Conservation (phyloP, 2,888 invertebrate species). For the Himalopsyche tibetana region DNA sequence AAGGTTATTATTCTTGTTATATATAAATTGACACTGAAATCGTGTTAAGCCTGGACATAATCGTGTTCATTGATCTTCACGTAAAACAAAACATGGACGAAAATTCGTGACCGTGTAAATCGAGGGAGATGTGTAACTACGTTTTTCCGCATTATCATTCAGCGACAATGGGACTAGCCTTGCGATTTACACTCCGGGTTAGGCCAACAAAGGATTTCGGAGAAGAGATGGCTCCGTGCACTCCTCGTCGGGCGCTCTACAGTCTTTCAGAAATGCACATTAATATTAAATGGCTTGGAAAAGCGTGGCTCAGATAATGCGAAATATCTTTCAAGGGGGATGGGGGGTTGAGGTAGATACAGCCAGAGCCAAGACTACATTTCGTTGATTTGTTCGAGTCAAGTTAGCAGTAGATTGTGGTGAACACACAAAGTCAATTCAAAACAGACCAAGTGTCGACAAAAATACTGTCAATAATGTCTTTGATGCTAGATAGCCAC, state of each 20-base stretch:
- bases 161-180: neutral
- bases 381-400: neutral
- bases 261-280: conserved; percentile 74
- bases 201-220: conserved; percentile 6
- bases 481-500: no score
- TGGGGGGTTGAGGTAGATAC: conserved; percentile 19
- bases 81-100: no score
- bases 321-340: conserved; percentile 61
- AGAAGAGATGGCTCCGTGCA: conserved; percentile 27
- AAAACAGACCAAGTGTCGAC: no score
- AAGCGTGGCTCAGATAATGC: conserved; percentile 70
- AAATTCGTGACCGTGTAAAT: no score
- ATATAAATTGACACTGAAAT: no score
- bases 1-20: no score
- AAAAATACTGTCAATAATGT: no score
- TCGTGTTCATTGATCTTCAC: no score
- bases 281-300: conserved; percentile 80
- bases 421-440: no score
- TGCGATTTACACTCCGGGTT: conserved; percentile 24
- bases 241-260: conserved; percentile 41
- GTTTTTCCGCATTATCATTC: neutral
- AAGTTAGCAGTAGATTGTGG: neutral
- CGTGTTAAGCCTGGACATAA: no score
- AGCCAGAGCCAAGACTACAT: neutral
- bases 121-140: no score